These are phyloP conservation scores for Lasius platythorax DNA, from an alignment of 2,888 invertebrate species.

Conservation along the genomic window DNA sequence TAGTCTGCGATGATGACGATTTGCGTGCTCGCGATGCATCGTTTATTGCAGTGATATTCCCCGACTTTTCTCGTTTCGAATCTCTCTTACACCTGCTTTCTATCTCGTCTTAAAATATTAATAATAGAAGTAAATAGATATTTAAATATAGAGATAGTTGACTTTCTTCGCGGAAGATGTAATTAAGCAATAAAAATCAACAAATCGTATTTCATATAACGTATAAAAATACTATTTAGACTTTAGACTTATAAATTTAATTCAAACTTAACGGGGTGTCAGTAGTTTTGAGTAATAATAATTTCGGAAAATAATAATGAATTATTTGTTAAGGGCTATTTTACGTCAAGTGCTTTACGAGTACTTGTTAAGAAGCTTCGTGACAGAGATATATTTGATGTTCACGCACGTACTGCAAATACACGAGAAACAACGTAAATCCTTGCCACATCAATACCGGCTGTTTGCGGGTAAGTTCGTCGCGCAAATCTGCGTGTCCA, in stretches of 20 bases:
- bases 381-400: constrained; percentile 28
- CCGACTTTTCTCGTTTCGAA: neutral
- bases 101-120: neutral
- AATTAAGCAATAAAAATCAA: neutral
- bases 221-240: neutral
- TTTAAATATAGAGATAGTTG: neutral
- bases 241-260: neutral
- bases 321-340: neutral
- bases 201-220: neutral
- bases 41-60: neutral
- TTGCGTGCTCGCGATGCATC: neutral
- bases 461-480: constrained; percentile 39
- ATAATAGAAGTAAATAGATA: neutral
- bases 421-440: constrained; percentile 34
- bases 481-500: constrained; percentile 44
- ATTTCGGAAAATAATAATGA: neutral
- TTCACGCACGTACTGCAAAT: constrained; percentile 48
- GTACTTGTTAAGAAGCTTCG: constrained; percentile 32
- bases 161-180: neutral
- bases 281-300: neutral
- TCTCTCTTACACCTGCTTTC: neutral
- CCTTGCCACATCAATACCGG: constrained; percentile 18
- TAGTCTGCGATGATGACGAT: constrained; percentile 57
- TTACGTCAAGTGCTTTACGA: neutral
- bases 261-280: neutral